These are phyloP conservation scores for Urocolius indicus DNA, from an alignment of 2,113 vertebrate species.

Conservation along the genomic window DNA sequence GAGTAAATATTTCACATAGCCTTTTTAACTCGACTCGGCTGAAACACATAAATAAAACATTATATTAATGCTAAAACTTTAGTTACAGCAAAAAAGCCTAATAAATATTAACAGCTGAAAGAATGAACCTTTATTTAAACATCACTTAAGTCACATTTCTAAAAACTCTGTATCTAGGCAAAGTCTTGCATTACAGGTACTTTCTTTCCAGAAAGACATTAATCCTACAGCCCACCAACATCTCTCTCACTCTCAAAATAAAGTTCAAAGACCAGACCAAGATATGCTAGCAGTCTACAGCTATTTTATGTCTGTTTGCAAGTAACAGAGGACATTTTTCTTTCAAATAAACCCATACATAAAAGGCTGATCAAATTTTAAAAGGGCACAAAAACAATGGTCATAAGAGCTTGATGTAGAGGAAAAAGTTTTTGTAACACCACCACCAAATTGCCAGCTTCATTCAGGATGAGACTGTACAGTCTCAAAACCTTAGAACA, in stretches of 20 bases:
- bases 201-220: neutral
- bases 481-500: neutral
- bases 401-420: neutral
- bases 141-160: neutral
- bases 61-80: neutral
- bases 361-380: neutral
- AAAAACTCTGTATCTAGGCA: neutral
- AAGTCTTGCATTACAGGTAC: neutral
- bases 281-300: neutral
- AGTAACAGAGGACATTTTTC: neutral
- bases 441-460: neutral
- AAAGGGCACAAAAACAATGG: neutral
- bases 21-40: conserved; percentile 98
- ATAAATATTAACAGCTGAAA: neutral
- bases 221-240: neutral
- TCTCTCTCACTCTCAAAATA: neutral
- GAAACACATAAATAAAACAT: conserved; percentile 37
- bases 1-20: conserved; percentile 98
- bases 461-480: neutral
- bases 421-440: neutral
- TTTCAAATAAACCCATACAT: neutral
- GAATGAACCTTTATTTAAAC: neutral
- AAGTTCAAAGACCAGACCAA: neutral
- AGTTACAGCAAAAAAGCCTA: neutral
- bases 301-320: neutral